A percentile compares a stretch with the other conserved stretches of the same genome.
These are phyloP conservation scores for Eristalis tenax DNA, from an alignment of 2,888 invertebrate genomes.

Conservation along the genomic window DNA sequence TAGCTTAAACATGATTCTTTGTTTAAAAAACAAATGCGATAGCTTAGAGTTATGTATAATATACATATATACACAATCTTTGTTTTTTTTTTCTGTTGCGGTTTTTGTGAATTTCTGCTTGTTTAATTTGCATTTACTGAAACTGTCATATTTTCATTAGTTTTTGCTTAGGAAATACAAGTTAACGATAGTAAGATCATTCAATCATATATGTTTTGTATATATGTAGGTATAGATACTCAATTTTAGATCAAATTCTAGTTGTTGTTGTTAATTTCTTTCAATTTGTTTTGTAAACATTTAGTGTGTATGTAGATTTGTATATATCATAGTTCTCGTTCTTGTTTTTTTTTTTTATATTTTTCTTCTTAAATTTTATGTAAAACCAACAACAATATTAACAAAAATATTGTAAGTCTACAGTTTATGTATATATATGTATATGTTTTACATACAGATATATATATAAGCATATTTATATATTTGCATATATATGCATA, in stretches of 20 bases:
- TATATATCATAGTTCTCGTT: conserved; percentile 50
- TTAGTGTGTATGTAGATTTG: conserved; percentile 51
- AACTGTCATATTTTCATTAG: conserved; percentile 3
- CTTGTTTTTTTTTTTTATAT: conserved; percentile 33
- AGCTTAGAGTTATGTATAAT: conserved; percentile 6
- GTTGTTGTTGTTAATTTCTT: conserved; percentile 6
- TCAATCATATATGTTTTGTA: conserved; percentile 30
- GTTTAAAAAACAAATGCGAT: conserved; percentile 1
- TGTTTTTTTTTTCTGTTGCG: not conserved
- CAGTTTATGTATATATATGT: conserved; percentile 17
- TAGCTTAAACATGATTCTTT: not conserved
- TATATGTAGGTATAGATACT: conserved; percentile 33
- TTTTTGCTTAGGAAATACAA: conserved; percentile 11
- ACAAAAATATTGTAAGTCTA: conserved; percentile 59
- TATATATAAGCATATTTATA: conserved; percentile 3
- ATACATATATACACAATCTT: conserved; percentile 5
- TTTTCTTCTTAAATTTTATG: conserved; percentile 30
- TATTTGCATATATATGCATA: conserved; percentile 17
- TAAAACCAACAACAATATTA: conserved; percentile 66
- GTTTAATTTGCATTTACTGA: not conserved
- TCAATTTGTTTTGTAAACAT: conserved; percentile 12
- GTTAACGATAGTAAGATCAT: conserved; percentile 35
- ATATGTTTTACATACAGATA: conserved; percentile 29
- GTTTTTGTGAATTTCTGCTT: conserved; percentile 3
- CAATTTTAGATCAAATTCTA: conserved; percentile 44